These are phyloP conservation scores for Dascillus cervinus DNA, from an alignment of 2,888 invertebrate genomes.

Conservation along the genomic window DNA sequence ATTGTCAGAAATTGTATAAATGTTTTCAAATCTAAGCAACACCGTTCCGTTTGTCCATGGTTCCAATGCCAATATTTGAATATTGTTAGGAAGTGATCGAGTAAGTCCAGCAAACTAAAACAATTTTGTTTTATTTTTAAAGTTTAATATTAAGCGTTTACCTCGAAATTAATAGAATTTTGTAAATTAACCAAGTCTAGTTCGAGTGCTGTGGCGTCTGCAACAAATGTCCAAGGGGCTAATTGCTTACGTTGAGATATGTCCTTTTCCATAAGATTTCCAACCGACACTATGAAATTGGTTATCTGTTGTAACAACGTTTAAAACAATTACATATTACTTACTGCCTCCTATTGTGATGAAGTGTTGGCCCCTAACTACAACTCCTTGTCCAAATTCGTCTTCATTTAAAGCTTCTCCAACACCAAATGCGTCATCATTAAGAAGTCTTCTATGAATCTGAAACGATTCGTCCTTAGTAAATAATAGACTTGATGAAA, in stretches of 20 bases:
- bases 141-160: slow-evolving; percentile 15
- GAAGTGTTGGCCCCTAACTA: slow-evolving; percentile 59
- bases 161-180: slow-evolving; percentile 40
- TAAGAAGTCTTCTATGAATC: slow-evolving; percentile 73
- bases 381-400: slow-evolving; percentile 54
- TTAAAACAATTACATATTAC: not conserved
- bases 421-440: slow-evolving; percentile 88
- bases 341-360: not conserved
- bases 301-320: not conserved
- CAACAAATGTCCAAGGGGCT: slow-evolving; percentile 14
- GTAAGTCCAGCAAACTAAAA: slow-evolving; percentile 42
- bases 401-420: slow-evolving; percentile 82
- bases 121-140: not conserved
- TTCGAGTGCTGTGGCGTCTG: slow-evolving; percentile 30
- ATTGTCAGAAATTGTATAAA: slow-evolving; percentile 57
- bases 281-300: slow-evolving; percentile 1
- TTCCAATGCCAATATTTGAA: slow-evolving; percentile 71
- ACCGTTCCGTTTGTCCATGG: slow-evolving; percentile 54
- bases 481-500: not conserved
- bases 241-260: slow-evolving; percentile 43
- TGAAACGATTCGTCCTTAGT: too few relatives aligned
- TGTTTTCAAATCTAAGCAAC: slow-evolving; percentile 68
- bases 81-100: slow-evolving; percentile 52
- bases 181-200: slow-evolving; percentile 37
- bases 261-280: slow-evolving; percentile 37